Conservation (phyloP, 1,140 invertebrate species). For the Kradibia gibbosae region DNA sequence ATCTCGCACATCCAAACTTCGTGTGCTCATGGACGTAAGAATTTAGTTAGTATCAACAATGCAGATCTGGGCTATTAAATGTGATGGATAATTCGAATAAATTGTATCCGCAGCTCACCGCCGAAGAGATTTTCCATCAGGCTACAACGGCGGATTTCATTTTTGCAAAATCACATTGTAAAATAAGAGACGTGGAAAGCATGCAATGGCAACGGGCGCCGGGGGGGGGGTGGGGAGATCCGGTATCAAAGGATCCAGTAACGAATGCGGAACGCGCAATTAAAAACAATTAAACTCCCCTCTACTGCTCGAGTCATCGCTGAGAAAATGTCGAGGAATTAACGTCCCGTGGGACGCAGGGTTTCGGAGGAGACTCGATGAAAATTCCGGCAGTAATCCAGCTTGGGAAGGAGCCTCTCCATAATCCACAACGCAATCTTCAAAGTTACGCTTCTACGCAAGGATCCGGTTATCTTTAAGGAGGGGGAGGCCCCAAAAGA, state of each 20-base stretch:
- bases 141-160: not conserved
- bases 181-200: not conserved
- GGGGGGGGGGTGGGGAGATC: not conserved
- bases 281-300: not conserved
- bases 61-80: constrained; percentile 26
- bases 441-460: too few species aligned
- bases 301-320: too few species aligned
- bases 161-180: constrained; percentile 13
- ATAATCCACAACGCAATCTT: too few species aligned
- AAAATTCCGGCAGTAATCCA: too few species aligned
- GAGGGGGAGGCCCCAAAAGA: too few species aligned
- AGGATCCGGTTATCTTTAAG: too few species aligned
- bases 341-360: too few species aligned
- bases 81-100: constrained; percentile 32
- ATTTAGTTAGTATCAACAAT: constrained; percentile 14
- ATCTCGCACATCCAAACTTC: not conserved
- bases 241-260: not conserved
- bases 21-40: too few species aligned
- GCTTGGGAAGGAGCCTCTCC: too few species aligned
- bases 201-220: not conserved
- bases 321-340: too few species aligned
- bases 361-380: too few species aligned
- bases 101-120: constrained; percentile 18
- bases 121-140: not conserved
- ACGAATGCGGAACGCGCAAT: not conserved